Percentiles rank a stretch among this genome's conserved stretches.
phyloP scores from a whole-genome alignment of 2,797 vertebrate genomes.

The Rhinichthys osculus region DNA sequence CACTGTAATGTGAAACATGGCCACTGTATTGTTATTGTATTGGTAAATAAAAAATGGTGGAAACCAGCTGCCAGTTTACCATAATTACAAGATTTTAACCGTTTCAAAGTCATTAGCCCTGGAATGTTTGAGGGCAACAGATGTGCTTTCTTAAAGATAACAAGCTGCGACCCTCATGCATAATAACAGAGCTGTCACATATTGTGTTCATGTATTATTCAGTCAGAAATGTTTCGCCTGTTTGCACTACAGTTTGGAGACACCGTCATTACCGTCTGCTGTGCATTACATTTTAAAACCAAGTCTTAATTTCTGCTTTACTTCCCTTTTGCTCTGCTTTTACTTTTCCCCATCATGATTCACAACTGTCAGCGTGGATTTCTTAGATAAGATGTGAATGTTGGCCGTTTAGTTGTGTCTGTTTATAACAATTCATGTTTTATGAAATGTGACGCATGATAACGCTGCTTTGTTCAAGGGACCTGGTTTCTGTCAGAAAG shows the following conservation, averaged over 20 bases:
- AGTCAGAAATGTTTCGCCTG: conserved; percentile 8
- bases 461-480: conserved; percentile 11
- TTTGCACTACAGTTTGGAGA: not conserved
- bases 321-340: not conserved
- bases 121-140: not conserved
- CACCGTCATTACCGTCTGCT: not conserved
- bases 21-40: too few relatives aligned
- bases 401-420: not conserved
- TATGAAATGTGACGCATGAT: conserved; percentile 16
- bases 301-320: not conserved
- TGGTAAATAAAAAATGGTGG: not conserved
- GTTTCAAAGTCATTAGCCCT: not conserved
- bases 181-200: conserved; percentile 21
- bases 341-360: not conserved
- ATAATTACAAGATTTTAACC: not conserved
- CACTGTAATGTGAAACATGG: not conserved
- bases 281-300: not conserved
- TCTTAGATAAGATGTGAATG: not conserved
- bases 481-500: not conserved
- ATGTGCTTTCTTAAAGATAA: conserved; percentile 22
- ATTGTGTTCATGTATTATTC: conserved; percentile 43
- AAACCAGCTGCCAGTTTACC: not conserved
- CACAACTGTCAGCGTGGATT: not conserved
- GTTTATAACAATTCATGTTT: conserved; percentile 2
- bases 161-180: conserved; percentile 31